phyloP scores from a whole-genome alignment of 1,140 invertebrate genomes.

The Lucilia cuprina region DNA sequence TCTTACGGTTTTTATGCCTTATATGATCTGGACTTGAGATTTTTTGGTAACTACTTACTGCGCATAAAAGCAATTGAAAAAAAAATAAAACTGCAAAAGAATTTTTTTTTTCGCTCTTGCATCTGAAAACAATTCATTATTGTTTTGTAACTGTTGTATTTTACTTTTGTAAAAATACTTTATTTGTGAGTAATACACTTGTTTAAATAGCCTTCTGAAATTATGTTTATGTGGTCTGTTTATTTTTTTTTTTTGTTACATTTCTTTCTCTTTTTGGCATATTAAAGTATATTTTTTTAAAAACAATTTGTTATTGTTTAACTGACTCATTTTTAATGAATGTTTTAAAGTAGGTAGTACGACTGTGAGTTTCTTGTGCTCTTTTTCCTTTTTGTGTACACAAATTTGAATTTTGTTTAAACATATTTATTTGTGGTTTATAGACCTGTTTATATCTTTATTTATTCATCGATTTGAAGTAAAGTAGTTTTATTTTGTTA shows the following conservation, averaged over 20 bases:
- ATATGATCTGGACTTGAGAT: background rate
- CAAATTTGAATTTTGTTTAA: background rate
- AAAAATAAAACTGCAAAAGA: background rate
- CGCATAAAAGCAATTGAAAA: background rate
- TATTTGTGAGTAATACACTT: background rate
- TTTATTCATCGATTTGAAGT: background rate
- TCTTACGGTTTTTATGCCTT: background rate
- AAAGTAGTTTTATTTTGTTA: background rate
- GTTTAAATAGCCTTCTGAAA: background rate
- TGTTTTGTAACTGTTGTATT: background rate
- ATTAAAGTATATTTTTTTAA: background rate
- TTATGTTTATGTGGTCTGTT: slow-evolving; percentile 5
- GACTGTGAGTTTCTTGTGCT: too few relatives aligned
- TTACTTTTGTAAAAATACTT: background rate
- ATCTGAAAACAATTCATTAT: background rate
- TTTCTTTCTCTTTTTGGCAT: background rate
- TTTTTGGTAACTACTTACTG: background rate
- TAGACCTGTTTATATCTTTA: slow-evolving; percentile 7
- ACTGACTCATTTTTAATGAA: slow-evolving; percentile 11
- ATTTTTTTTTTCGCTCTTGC: background rate
- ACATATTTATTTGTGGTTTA: background rate
- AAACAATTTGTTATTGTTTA: background rate
- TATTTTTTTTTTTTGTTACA: background rate
- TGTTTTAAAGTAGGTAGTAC: background rate
- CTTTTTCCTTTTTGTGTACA: background rate